Base-by-base conservation (phyloP, 2,888 invertebrate genomes). In the Lymantria monacha region DNA sequence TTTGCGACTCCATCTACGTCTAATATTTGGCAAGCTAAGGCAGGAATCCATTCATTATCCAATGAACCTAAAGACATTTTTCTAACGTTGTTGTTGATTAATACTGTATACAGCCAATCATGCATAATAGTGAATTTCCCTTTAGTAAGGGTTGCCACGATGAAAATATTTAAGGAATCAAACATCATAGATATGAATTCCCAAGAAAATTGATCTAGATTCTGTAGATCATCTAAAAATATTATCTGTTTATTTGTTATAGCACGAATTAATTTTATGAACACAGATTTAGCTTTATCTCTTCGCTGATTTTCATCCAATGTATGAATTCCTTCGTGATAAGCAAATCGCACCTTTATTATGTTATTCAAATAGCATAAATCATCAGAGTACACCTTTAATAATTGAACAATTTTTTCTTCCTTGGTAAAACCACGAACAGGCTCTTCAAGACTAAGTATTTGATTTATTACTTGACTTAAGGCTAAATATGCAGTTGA, bases 1-100 rank as follows among this genome's bases (percentile, higher is more conserved):
- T 72, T 74, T 0, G 93, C 90, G 14, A 94, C 92, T 0, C 92
- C 94, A 44, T 84, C 76, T 0, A 93, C 93, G 45, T 93, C 91
- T 57, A 94, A 78, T 66, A 94, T 87, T 78, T 93, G 93, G 60
- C 94, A 94, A 30, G 93, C 92, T 30, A 94, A 78, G 30, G 91
- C 76, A 0, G 92, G 79, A 42, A 93, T 79, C 74, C 83, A 83
- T 2, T 72, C 61, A 0, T 76, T 51, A 22, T 81, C 64, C 48
- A 94, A 64, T 12, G 91, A 86, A 0, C 74, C 74, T 46, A 94
- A 66, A 5, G 81, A 72, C 40, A 88, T 83, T 74, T 91, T 88
- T 61, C 86, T 83, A 43, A 92, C 76, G 46, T 70, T 79, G 49
- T 71, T 73, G 48, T 81, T 80, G 40, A 85, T 78, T 59, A 92